Conservation (phyloP, 2,888 invertebrate species). For the Athalia rosae region DNA sequence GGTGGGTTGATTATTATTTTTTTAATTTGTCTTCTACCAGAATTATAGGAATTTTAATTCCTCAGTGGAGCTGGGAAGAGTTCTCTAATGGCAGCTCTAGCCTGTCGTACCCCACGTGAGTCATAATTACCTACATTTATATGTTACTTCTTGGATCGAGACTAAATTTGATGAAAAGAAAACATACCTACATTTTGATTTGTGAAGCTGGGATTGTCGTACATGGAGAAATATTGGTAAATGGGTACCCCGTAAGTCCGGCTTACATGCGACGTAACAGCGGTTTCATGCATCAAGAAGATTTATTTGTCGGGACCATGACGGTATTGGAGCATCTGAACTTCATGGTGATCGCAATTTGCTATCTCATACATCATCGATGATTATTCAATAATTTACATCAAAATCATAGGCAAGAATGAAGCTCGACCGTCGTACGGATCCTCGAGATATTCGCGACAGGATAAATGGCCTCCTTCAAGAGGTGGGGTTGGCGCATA, state of each 20-base stretch:
- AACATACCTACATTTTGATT: neutral
- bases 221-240: conserved; percentile 88
- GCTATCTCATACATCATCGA: conserved; percentile 12
- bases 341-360: conserved; percentile 82
- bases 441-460: conserved; percentile 77
- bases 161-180: neutral
- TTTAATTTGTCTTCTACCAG: neutral
- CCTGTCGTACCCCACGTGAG: conserved; percentile 84
- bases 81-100: conserved; percentile 89
- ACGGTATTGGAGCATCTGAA: conserved; percentile 91
- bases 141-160: too few relatives aligned
- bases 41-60: conserved; percentile 11
- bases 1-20: conserved; percentile 75
- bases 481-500: conserved; percentile 83
- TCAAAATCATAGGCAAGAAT: conserved; percentile 80
- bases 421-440: conserved; percentile 84
- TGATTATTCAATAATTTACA: conserved; percentile 30
- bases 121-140: conserved; percentile 36
- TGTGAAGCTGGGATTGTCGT: conserved; percentile 80
- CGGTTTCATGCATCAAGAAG: conserved; percentile 95
- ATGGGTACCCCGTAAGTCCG: conserved; percentile 82
- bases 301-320: conserved; percentile 89
- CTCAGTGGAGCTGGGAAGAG: conserved; percentile 92
- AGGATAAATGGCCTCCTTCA: conserved; percentile 83
- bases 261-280: conserved; percentile 86